Evolutionary conservation across 2,888 invertebrate species (phyloP).

Genomic region (Scaptomyza polygonia): DNA sequence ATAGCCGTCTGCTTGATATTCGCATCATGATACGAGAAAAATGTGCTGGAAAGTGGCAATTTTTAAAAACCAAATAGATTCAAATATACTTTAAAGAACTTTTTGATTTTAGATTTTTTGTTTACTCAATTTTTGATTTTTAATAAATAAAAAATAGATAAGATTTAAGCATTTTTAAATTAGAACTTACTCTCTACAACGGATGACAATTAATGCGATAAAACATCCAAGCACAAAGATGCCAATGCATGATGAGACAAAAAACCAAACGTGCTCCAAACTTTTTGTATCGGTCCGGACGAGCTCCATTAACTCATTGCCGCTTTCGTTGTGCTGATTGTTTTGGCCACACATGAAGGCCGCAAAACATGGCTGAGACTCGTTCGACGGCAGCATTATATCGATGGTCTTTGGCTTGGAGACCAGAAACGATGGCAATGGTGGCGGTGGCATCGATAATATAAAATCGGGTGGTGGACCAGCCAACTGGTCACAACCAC

Average conservation of each 20-base stretch:
- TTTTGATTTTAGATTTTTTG: background rate
- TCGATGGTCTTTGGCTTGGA: constrained; percentile 75
- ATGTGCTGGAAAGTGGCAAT: constrained; percentile 67
- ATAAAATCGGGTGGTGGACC: constrained; percentile 91
- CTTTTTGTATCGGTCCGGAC: constrained; percentile 87
- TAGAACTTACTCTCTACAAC: constrained; percentile 91
- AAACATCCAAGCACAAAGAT: constrained; percentile 92
- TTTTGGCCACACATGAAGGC: constrained; percentile 87
- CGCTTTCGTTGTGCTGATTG: constrained; percentile 86
- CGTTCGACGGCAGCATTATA: constrained; percentile 84
- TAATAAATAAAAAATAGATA: too few relatives aligned
- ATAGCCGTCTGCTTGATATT: constrained; percentile 86
- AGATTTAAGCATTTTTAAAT: too few relatives aligned
- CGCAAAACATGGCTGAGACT: constrained; percentile 88
- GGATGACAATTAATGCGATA: constrained; percentile 90
- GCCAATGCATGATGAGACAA: constrained; percentile 92
- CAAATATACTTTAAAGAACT: background rate
- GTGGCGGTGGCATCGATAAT: constrained; percentile 93
- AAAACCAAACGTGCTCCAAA: constrained; percentile 92
- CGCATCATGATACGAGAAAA: constrained; percentile 83
- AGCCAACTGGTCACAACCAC: constrained; percentile 82
- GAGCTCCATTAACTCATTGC: constrained; percentile 92
- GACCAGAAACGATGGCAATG: constrained; percentile 90
- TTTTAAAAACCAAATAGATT: background rate
- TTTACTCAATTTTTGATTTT: too few relatives aligned